Evolutionary conservation across 1,140 invertebrate genomes (phyloP).

Genomic region (Teleogryllus occipitalis): DNA sequence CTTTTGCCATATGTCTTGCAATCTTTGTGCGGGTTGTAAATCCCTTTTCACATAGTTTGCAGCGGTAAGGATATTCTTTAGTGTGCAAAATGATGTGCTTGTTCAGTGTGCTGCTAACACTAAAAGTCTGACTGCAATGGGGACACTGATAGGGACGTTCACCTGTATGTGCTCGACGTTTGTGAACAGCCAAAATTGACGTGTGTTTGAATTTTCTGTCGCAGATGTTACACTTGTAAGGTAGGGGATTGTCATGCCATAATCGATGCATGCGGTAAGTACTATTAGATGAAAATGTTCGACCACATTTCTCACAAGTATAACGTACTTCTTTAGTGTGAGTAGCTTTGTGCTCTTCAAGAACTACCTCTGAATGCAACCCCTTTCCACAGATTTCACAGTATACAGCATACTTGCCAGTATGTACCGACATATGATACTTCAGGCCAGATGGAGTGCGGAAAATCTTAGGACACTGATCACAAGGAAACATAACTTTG

Average conservation of each 20-base stretch:
- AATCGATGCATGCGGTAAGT: conserved; percentile 21
- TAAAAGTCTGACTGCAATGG: conserved; percentile 22
- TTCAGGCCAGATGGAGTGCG: conserved; percentile 18
- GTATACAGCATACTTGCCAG: conserved; percentile 20
- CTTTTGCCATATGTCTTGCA: conserved; percentile 20
- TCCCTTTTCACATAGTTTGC: conserved; percentile 22
- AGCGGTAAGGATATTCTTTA: conserved; percentile 21
- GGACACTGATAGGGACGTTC: conserved; percentile 25
- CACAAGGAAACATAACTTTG: conserved; percentile 18
- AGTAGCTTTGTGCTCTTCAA: conserved; percentile 22
- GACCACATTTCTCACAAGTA: conserved; percentile 22
- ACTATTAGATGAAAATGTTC: conserved; percentile 22
- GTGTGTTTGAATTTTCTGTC: conserved; percentile 21
- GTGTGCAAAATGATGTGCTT: conserved; percentile 25
- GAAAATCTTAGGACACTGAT: conserved; percentile 17
- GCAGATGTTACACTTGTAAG: conserved; percentile 23
- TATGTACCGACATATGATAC: conserved; percentile 23
- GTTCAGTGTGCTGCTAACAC: conserved; percentile 21
- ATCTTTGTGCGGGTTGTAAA: conserved; percentile 22
- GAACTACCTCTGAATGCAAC: conserved; percentile 17
- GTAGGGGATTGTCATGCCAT: conserved; percentile 24
- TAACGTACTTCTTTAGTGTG: conserved; percentile 23
- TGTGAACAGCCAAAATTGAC: conserved; percentile 22
- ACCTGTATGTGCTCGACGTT: conserved; percentile 22
- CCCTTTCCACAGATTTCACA: conserved; percentile 23